These are phyloP conservation scores for Oreonectes daqikongensis DNA, from an alignment of 2,797 vertebrate genomes.

Conservation along the genomic window DNA sequence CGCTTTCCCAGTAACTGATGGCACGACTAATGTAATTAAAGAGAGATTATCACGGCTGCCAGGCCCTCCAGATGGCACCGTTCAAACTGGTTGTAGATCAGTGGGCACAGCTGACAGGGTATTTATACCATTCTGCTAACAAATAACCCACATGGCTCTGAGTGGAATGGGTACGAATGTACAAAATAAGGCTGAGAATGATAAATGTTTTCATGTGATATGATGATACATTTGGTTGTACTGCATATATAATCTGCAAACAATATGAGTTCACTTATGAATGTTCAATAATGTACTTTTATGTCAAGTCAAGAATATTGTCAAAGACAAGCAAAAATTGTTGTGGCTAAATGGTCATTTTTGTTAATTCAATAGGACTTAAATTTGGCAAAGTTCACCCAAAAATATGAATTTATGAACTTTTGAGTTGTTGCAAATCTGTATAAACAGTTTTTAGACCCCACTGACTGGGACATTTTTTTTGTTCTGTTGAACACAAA, in stretches of 20 bases:
- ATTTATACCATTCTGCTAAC: constrained; percentile 13
- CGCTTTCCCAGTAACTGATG: constrained; percentile 84
- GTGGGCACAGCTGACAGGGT: constrained; percentile 78
- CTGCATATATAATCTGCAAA: background rate
- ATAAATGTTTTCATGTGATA: background rate
- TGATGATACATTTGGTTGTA: background rate
- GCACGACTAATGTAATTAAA: constrained; percentile 89
- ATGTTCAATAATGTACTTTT: no score
- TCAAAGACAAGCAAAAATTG: no score
- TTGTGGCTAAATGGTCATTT: no score
- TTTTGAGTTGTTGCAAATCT: no score
- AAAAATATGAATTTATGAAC: no score
- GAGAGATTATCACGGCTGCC: constrained; percentile 87
- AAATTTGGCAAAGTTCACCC: no score
- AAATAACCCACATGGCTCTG: background rate
- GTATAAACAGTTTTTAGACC: no score
- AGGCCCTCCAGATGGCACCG: constrained; percentile 85
- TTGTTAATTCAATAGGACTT: no score
- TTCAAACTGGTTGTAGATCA: constrained; percentile 74
- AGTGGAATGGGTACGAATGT: background rate
- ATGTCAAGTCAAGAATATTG: no score
- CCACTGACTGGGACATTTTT: no score
- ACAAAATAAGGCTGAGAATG: background rate
- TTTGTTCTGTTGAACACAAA: no score
- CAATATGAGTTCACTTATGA: no score